phyloP scores from a whole-genome alignment of 2,797 vertebrate genomes.

The Fistularia commersonii region DNA sequence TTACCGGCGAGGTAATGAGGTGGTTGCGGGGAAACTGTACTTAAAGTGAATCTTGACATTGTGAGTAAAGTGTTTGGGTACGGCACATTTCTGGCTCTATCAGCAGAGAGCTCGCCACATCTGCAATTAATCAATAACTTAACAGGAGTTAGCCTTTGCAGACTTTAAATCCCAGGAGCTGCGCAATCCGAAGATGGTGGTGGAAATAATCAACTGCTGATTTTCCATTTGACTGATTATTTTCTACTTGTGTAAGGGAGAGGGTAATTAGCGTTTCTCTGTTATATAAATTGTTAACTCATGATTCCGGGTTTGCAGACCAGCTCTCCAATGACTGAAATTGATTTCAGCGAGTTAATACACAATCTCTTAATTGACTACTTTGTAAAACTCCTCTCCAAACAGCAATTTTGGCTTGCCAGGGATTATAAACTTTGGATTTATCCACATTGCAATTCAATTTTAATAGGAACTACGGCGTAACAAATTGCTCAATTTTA shows the following conservation, averaged over 20 bases:
- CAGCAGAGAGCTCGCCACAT: constrained; percentile 6
- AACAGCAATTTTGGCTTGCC: not conserved
- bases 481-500: too few relatives aligned
- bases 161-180: constrained; percentile 18
- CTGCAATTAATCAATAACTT: not conserved
- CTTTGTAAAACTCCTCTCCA: not conserved
- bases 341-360: constrained; percentile 2
- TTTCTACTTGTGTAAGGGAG: not conserved
- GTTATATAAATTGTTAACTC: constrained; percentile 1
- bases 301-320: constrained; percentile 5
- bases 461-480: too few relatives aligned
- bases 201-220: not conserved
- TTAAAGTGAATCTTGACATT: constrained; percentile 24
- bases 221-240: constrained; percentile 12
- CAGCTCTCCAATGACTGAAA: constrained; percentile 2
- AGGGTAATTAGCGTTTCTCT: not conserved
- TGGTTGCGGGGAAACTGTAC: constrained; percentile 24
- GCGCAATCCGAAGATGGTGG: constrained; percentile 10
- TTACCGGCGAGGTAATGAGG: constrained; percentile 43
- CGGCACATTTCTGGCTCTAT: constrained; percentile 22
- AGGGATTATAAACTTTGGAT: not conserved
- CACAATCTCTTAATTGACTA: constrained; percentile 8
- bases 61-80: constrained; percentile 6
- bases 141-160: constrained; percentile 17
- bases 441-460: not conserved